Base-by-base conservation (phyloP, 2,797 vertebrate genomes). In the Platyrinchus mystaceus region DNA sequence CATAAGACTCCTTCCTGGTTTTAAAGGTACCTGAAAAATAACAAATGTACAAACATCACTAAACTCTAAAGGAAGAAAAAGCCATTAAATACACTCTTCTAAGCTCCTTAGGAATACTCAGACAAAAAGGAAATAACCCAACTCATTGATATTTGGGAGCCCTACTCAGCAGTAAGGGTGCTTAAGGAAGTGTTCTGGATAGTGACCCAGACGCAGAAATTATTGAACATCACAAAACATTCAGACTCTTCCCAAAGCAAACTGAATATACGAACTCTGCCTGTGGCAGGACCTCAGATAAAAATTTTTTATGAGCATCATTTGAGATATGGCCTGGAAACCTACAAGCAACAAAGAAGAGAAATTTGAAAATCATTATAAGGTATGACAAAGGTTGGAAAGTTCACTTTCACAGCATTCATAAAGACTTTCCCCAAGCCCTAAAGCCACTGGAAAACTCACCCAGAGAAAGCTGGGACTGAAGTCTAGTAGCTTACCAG, bases 1-100 rank as follows among this genome's bases (percentile, higher is more conserved):
- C 99, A 99, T 99, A 32, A 99, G 98, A 98, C 99, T 99, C 96
- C 99, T 98, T 52, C 99, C 99, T 5, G 99, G 99, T 97, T 99
- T 99, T 91, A 99, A 94, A 47, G 98, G 98, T 88, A 99, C 99
- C 99, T 99, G 22, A 64, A 76, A 84, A 62, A 94, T 14, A 84
- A 83, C 23, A 94, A 89, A 44, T 5, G 58, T 18, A 74, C 50
- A 34, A 79, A 71, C 19, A 24, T 21, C 18, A 22, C 46, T 64
- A 43, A 77, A 47, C 7, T 55, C n/a, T 37, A n/a, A 17, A 74
- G 26, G 26, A 85, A 84, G 3, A 86, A 83, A 73, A 20, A 66
- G 10, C 9, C 16, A 52, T 44, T 58, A 28, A 50, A 34, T 8
- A 36, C 1, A 36, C 1, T 75, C 19, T 55, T 50, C 23, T 60